Evolutionary conservation across 2,888 invertebrate genomes (phyloP), one percentile per base, ranked within the genome.

Genomic region (Byasa hedistus): DNA sequence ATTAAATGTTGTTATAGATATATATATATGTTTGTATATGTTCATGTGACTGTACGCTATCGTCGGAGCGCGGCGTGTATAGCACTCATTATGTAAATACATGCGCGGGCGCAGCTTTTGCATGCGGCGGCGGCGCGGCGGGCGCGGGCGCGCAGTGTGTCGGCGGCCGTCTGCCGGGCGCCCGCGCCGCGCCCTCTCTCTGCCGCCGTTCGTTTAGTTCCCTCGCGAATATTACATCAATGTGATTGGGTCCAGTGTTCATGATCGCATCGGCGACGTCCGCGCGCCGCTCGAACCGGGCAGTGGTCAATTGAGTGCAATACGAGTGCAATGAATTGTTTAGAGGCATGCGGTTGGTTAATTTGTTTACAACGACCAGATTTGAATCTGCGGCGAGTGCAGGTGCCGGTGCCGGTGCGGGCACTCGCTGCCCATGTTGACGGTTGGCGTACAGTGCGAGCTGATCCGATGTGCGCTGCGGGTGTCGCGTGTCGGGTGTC

Each of bases 41-140:
- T n/a, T n/a, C n/a, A n/a, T n/a, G n/a, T n/a, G n/a, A n/a, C n/a
- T n/a, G n/a, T n/a, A n/a, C n/a, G n/a, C n/a, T n/a, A n/a, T n/a
- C n/a, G n/a, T n/a, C n/a, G n/a, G n/a, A 3, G 51, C 5, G 21
- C 86, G 83, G 84, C 39, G 80, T 77, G 79, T 80, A 83, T 83
- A 83, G 83, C 82, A 83, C 83, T 84, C 80, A 82, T 83, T 85
- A 86, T 86, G 86, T 85, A 86, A 85, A 80, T 77, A 79, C 76
- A 79, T 83, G 83, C 84, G 85, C 82, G 70, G 71, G 79, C 83
- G 86, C 85, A 76, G 76, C 39, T 39, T 39, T 39, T 39, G 39
- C 39, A 39, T 39, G 39, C 1, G 39, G 4, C 10, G 32, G 7
- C 32, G 32, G 32, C 32, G 32, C 32, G 69, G 73, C 74, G 73